Conservation (phyloP, 2,113 vertebrate genomes). For the Forbesichthys papilliferus region DNA sequence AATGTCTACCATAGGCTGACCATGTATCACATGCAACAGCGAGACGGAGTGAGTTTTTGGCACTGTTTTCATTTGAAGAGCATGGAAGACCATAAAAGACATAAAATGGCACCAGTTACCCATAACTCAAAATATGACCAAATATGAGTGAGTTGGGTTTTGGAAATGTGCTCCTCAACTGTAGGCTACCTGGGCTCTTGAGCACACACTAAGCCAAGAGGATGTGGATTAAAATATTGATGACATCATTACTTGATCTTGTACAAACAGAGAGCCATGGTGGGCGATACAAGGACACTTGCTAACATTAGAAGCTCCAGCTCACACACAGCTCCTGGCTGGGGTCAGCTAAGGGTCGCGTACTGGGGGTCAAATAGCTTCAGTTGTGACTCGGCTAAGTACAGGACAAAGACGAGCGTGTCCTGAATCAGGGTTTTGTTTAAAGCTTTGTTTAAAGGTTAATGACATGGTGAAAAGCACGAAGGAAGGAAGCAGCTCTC, state of each 20-base stretch:
- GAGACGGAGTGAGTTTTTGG: neutral
- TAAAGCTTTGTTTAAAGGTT: neutral
- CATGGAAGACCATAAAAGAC: too few species aligned
- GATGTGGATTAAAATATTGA: too few species aligned
- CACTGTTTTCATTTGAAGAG: too few species aligned
- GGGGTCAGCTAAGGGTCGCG: neutral
- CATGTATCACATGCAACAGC: neutral
- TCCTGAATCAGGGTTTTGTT: constrained; percentile 10
- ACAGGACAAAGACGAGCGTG: neutral
- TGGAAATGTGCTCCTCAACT: too few species aligned
- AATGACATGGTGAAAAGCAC: neutral
- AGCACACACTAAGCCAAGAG: neutral
- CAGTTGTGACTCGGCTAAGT: neutral
- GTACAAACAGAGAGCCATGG: neutral
- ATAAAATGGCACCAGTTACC: too few species aligned
- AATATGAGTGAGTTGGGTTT: too few species aligned
- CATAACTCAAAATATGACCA: too few species aligned
- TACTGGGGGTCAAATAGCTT: neutral
- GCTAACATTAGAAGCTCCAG: too few species aligned
- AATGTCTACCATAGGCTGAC: too few species aligned
- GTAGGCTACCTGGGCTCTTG: too few species aligned
- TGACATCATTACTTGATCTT: too few species aligned
- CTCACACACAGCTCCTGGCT: neutral
- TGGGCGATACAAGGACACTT: too few species aligned
- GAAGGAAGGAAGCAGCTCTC: constrained; percentile 1